Percentiles rank a stretch among this genome's conserved stretches.
These are phyloP conservation scores for Chelonus insularis DNA, from an alignment of 1,140 invertebrate genomes.

Conservation along the genomic window DNA sequence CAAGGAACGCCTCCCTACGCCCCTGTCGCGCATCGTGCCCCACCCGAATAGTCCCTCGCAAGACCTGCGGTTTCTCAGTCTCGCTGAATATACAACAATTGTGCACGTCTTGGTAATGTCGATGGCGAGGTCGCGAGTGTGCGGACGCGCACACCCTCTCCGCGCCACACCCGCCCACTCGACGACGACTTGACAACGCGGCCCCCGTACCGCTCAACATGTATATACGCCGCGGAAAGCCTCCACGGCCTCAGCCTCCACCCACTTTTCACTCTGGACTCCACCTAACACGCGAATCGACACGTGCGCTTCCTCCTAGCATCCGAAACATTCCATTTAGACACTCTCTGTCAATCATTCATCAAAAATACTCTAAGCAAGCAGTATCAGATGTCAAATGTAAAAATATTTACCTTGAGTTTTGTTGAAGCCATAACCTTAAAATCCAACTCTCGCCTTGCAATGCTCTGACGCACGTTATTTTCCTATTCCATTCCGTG, in stretches of 20 bases:
- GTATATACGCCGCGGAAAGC: slow-evolving; percentile 46
- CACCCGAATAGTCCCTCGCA: slow-evolving; percentile 32
- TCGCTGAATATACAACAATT: not conserved
- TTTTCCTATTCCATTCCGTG: not conserved
- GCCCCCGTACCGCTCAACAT: slow-evolving; percentile 38
- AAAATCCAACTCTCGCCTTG: not conserved
- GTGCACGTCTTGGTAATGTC: not conserved
- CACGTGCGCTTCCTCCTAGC: slow-evolving; percentile 45
- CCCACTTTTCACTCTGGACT: slow-evolving; percentile 55
- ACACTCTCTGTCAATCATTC: no score
- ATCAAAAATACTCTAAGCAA: no score
- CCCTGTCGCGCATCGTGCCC: slow-evolving; percentile 40
- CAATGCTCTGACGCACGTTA: not conserved
- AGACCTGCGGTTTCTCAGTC: not conserved
- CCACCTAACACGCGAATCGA: slow-evolving; percentile 52
- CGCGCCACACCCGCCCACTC: slow-evolving; percentile 53
- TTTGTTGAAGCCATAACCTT: slow-evolving; percentile 7
- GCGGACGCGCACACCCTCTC: slow-evolving; percentile 43
- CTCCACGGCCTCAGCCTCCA: slow-evolving; percentile 51
- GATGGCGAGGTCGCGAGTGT: slow-evolving; percentile 16
- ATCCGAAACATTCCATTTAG: not conserved
- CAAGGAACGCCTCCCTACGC: slow-evolving; percentile 48
- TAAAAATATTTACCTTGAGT: slow-evolving; percentile 34
- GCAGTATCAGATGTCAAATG: no score
- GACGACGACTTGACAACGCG: slow-evolving; percentile 22